Percentiles rank a stretch among this genome's conserved stretches.
These are phyloP conservation scores for Isichthys henryi DNA, from an alignment of 2,113 vertebrate species.

Conservation along the genomic window DNA sequence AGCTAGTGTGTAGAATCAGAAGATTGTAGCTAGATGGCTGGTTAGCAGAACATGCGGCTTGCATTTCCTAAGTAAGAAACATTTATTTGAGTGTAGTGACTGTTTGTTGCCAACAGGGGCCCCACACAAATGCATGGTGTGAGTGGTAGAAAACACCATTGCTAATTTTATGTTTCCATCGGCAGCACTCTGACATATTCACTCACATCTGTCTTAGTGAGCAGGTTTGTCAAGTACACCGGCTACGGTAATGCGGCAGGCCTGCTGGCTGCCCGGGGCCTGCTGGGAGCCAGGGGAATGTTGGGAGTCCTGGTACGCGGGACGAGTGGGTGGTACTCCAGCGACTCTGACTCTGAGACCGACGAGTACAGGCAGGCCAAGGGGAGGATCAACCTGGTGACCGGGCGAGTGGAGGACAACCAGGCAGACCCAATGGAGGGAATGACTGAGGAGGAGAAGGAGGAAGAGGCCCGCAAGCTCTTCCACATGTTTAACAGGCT, in stretches of 20 bases:
- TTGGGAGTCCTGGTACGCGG: background rate
- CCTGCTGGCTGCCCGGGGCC: conserved; percentile 60
- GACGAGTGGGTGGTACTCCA: conserved; percentile 52
- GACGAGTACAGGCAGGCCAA: conserved; percentile 65
- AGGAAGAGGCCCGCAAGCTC: conserved; percentile 61
- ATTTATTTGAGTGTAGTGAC: background rate
- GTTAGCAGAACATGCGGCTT: background rate
- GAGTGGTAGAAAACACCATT: background rate
- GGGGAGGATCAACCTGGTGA: conserved; percentile 63
- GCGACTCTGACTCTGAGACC: conserved; percentile 68
- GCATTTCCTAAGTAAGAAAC: background rate
- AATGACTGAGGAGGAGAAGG: conserved; percentile 70
- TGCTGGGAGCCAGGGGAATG: conserved; percentile 48
- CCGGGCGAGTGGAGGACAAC: conserved; percentile 62
- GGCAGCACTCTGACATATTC: background rate
- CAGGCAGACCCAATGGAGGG: conserved; percentile 66
- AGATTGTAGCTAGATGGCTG: background rate
- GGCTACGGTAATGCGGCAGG: conserved; percentile 72
- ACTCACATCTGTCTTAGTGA: conserved; percentile 43
- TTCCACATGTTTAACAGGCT: conserved; percentile 61
- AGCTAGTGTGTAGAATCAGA: background rate
- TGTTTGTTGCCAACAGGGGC: background rate
- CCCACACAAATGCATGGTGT: background rate
- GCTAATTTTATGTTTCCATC: background rate
- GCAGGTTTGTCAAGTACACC: conserved; percentile 70